Base-by-base conservation (phyloP, 2,113 vertebrate species). In the Panurus biarmicus region DNA sequence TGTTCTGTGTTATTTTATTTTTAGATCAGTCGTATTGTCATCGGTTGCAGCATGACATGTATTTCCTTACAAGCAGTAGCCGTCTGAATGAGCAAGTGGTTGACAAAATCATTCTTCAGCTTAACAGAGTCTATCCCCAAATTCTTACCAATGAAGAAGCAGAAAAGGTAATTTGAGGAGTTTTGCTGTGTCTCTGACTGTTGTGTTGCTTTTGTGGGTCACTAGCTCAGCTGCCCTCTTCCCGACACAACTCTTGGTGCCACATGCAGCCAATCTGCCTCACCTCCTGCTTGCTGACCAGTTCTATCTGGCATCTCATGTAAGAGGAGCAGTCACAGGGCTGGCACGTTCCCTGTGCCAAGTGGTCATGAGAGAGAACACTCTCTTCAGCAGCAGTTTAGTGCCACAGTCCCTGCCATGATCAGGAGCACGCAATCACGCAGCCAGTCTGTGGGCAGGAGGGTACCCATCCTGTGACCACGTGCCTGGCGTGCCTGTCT, bases 91-190 rank as follows among this genome's bases (percentile, higher is more conserved):
- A 99, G 17, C 98, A 99, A 76, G 97, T 98, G 87, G 98, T 99
- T 62, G 99, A 99, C 96, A 99, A 98, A 97, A 97, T 99, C 56
- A 97, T 99, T 84, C 98, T 99, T 66, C 99, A 99, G 97, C 98
- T 99, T 54, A 99, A 99, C 95, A 98, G 99, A 90, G 99, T 99
- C 97, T 98, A 99, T 94, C 99, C 99, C 7, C 99, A 99, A 97
- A 98, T 99, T 90, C 99, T 99, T 76, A 98, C 97, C 35, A 98
- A 99, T 96, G 98, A 98, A 92, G 99, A 99, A 95, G 99, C 99
- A 13, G 98, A 99, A 93, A 99, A 97, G 98, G 99, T 99, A 96
- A 96, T 92, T 95, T 57, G 65, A 40, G 35, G 9, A 20, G 51
- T 73, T 83, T 75, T 57, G 15, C 35, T 56, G 0, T 48, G 2